These are phyloP conservation scores for Agonopterix subpropinquella DNA, from an alignment of 2,888 invertebrate species.

Conservation along the genomic window DNA sequence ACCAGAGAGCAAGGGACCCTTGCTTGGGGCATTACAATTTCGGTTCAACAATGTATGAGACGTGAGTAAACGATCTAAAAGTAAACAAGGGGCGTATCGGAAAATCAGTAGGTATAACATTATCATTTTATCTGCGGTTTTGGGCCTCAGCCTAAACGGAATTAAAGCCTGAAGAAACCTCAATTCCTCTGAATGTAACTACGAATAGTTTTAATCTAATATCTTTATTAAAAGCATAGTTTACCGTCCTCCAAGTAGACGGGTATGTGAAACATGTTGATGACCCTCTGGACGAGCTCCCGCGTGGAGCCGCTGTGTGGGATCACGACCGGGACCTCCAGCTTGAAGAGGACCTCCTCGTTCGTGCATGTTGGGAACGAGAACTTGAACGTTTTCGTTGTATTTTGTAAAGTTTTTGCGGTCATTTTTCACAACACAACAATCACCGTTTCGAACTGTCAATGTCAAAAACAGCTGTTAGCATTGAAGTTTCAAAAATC, in stretches of 20 bases:
- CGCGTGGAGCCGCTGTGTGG: constrained; percentile 75
- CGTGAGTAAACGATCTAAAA: no score
- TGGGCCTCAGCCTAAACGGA: no score
- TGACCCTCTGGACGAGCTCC: constrained; percentile 80
- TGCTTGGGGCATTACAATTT: no score
- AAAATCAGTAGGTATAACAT: no score
- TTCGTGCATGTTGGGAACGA: constrained; percentile 77
- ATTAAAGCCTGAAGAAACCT: no score
- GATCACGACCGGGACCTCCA: constrained; percentile 78
- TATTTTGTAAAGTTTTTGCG: constrained; percentile 36
- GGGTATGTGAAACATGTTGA: constrained; percentile 81
- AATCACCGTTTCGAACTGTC: background rate
- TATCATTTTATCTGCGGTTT: no score
- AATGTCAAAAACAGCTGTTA: background rate
- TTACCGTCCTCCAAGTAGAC: constrained; percentile 80
- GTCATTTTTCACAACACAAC: constrained; percentile 36
- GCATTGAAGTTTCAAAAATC: constrained; percentile 1
- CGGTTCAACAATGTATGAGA: no score
- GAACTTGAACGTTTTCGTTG: constrained; percentile 57
- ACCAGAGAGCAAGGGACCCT: no score
- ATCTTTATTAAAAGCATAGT: no score
- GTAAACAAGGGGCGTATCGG: no score
- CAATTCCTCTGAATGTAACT: no score
- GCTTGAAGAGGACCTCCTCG: constrained; percentile 64
- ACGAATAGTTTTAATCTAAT: no score